A percentile compares a stretch with the other conserved stretches of the same genome.
Evolutionary conservation across 2,113 vertebrate genomes (phyloP).

Genomic region (Rafetus swinhoei): DNA sequence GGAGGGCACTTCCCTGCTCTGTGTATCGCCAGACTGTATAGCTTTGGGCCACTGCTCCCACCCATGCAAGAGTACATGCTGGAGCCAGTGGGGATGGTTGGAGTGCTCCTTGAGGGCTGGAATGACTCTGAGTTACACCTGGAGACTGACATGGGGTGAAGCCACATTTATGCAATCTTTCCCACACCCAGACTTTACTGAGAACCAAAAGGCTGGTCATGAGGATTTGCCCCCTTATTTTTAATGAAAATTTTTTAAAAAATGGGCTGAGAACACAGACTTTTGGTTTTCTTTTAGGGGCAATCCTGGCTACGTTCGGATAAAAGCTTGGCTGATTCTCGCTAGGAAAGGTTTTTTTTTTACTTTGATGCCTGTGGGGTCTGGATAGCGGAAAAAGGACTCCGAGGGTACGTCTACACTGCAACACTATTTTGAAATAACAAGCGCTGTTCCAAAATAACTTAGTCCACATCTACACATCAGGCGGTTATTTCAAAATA

Average conservation of each 20-base stretch:
- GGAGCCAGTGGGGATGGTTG: neutral
- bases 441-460: too few species aligned
- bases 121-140: fast-evolving
- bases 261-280: neutral
- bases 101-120: neutral
- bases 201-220: neutral
- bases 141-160: neutral
- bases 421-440: too few species aligned
- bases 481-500: too few species aligned
- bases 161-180: slow-evolving; percentile 4
- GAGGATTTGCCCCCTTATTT: neutral
- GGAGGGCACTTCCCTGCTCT: neutral
- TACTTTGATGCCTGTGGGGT: neutral
- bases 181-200: neutral
- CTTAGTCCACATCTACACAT: too few species aligned
- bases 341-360: neutral
- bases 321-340: neutral
- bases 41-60: neutral
- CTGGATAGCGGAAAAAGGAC: fast-evolving
- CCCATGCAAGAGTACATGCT: neutral
- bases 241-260: neutral
- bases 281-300: neutral
- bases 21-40: neutral
- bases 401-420: too few species aligned
- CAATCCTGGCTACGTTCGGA: neutral